These are phyloP conservation scores for Monoplex corrugatus DNA, from an alignment of 2,888 invertebrate species.

Conservation along the genomic window DNA sequence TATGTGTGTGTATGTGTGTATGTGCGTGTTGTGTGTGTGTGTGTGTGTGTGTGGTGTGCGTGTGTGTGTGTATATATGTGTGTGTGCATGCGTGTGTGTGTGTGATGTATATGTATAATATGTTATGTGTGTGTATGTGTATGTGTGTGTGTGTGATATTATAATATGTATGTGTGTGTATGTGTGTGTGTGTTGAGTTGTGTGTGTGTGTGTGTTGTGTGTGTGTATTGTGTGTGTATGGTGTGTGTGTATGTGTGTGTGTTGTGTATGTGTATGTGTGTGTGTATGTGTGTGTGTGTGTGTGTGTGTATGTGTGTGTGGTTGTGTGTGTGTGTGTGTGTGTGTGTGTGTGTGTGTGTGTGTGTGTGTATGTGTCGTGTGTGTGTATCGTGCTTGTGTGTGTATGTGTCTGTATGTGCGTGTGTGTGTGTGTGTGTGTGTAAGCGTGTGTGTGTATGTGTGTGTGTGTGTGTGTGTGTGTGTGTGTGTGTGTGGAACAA, in stretches of 20 bases:
- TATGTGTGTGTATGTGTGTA: neutral
- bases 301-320: conserved; percentile 34
- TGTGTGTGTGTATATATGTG: neutral
- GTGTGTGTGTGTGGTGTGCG: too few relatives aligned
- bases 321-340: conserved; percentile 23
- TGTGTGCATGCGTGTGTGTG: conserved; percentile 10
- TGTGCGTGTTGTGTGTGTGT: neutral
- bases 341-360: neutral
- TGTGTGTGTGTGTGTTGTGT: too few relatives aligned
- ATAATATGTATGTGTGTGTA: neutral
- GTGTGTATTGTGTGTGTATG: neutral
- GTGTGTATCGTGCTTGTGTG: too few relatives aligned
- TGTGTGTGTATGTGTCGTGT: too few relatives aligned
- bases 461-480: too few relatives aligned
- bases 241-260: conserved; percentile 5
- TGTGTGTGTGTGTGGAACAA: too few relatives aligned
- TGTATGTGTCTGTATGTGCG: neutral
- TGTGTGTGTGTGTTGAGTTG: neutral
- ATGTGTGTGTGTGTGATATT: neutral
- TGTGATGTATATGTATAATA: too few relatives aligned
- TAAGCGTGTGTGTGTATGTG: neutral
- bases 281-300: conserved; percentile 8
- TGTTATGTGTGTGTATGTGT: conserved; percentile 32
- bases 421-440: neutral
- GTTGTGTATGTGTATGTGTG: conserved; percentile 1